Evolutionary conservation across 1,140 invertebrate genomes (phyloP).

Genomic region (Penaeus vannamei): DNA sequence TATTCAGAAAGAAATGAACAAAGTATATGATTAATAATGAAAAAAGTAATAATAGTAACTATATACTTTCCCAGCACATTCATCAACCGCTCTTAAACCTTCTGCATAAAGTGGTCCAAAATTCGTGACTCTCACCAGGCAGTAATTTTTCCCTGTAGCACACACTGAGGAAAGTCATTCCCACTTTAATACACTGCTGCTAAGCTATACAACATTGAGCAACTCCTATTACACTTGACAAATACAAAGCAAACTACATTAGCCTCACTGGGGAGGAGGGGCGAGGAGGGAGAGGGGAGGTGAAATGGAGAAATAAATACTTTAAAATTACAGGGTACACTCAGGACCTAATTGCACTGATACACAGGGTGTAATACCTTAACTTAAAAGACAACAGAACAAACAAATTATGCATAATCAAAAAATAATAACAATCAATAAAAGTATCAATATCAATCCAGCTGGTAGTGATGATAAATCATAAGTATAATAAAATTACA

Average conservation of each 20-base stretch:
- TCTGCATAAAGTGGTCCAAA: background rate
- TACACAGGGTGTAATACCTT: constrained; percentile 26
- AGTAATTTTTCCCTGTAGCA: background rate
- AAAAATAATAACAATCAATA: too few relatives aligned
- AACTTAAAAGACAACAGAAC: constrained; percentile 9
- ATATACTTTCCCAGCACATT: too few relatives aligned
- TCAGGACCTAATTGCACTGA: constrained; percentile 49
- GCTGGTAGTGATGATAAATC: too few relatives aligned
- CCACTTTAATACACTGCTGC: constrained; percentile 8
- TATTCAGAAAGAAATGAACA: too few relatives aligned
- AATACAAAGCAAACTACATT: constrained; percentile 47
- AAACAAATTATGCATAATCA: background rate
- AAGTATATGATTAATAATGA: too few relatives aligned
- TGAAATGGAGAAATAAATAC: constrained; percentile 49
- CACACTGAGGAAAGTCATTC: constrained; percentile 17
- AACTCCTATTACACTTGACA: constrained; percentile 45
- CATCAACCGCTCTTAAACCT: too few relatives aligned
- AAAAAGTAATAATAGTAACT: too few relatives aligned
- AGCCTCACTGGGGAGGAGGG: constrained; percentile 16
- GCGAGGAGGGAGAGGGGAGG: background rate
- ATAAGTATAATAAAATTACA: too few relatives aligned
- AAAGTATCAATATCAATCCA: too few relatives aligned
- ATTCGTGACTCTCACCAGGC: background rate
- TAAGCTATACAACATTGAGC: constrained; percentile 50
- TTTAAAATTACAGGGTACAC: constrained; percentile 38